phyloP scores from a whole-genome alignment of 2,113 vertebrate species.

The Archocentrus centrarchus region DNA sequence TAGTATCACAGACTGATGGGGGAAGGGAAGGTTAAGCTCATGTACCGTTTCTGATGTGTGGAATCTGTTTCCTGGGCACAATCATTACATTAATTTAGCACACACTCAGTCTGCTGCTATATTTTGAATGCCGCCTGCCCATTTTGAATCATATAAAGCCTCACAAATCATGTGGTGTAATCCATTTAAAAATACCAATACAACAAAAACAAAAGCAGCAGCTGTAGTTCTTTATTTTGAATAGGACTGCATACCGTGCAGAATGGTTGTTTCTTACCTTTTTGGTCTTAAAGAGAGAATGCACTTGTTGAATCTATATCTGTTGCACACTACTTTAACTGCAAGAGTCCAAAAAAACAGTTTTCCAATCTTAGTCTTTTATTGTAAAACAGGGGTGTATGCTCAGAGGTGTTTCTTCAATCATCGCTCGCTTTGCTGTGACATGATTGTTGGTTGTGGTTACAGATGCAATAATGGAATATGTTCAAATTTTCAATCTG shows the following conservation, averaged over 20 bases:
- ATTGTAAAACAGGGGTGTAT: background rate
- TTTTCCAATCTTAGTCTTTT: background rate
- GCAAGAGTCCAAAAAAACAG: background rate
- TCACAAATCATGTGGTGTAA: background rate
- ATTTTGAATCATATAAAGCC: slow-evolving; percentile 8
- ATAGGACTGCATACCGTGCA: background rate
- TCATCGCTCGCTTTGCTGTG: background rate
- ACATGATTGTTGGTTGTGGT: background rate
- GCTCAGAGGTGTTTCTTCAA: background rate
- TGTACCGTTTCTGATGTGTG: background rate
- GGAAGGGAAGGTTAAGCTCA: background rate
- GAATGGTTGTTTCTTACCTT: background rate
- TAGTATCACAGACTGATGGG: background rate
- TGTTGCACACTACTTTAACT: background rate
- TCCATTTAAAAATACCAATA: background rate
- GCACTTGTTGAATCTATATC: background rate
- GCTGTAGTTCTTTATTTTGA: background rate
- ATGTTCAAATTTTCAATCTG: background rate
- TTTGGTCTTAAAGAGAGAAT: background rate
- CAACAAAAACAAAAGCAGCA: background rate
- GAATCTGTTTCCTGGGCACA: background rate
- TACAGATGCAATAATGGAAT: background rate
- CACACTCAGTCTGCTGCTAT: background rate
- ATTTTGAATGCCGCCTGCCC: background rate
- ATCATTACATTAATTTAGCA: background rate